phyloP scores from a whole-genome alignment of 2,888 invertebrate species.

The Mactromeris polynyma region DNA sequence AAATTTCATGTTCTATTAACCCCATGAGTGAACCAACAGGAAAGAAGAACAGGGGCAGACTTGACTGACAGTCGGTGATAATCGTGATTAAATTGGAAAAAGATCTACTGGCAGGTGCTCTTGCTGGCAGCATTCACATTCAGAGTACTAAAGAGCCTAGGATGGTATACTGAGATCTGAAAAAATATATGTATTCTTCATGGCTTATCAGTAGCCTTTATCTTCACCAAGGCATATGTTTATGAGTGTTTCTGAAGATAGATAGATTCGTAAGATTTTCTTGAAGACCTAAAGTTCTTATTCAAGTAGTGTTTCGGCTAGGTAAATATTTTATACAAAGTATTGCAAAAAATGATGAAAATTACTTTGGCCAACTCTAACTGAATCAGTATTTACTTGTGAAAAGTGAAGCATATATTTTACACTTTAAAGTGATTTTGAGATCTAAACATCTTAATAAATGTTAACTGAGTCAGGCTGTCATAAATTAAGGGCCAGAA shows the following conservation, averaged over 20 bases:
- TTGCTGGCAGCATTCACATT: neutral
- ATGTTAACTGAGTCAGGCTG: too few relatives aligned
- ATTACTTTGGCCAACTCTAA: neutral
- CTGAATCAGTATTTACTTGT: neutral
- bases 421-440: neutral
- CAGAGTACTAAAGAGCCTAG: slow-evolving; percentile 34
- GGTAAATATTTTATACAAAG: slow-evolving; percentile 12
- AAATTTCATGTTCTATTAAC: neutral
- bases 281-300: slow-evolving; percentile 20
- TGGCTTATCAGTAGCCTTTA: slow-evolving; percentile 55
- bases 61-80: slow-evolving; percentile 58
- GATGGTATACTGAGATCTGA: slow-evolving; percentile 47
- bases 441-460: too few relatives aligned
- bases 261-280: slow-evolving; percentile 44
- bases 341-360: slow-evolving; percentile 17
- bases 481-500: too few relatives aligned
- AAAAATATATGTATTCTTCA: slow-evolving; percentile 57
- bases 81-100: slow-evolving; percentile 51
- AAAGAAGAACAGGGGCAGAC: slow-evolving; percentile 34
- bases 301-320: slow-evolving; percentile 18
- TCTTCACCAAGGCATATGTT: slow-evolving; percentile 59
- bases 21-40: neutral
- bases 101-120: slow-evolving; percentile 54
- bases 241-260: slow-evolving; percentile 63
- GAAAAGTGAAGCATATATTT: neutral